Conservation (phyloP, 2,113 vertebrate genomes). For the Cottus gobio region DNA sequence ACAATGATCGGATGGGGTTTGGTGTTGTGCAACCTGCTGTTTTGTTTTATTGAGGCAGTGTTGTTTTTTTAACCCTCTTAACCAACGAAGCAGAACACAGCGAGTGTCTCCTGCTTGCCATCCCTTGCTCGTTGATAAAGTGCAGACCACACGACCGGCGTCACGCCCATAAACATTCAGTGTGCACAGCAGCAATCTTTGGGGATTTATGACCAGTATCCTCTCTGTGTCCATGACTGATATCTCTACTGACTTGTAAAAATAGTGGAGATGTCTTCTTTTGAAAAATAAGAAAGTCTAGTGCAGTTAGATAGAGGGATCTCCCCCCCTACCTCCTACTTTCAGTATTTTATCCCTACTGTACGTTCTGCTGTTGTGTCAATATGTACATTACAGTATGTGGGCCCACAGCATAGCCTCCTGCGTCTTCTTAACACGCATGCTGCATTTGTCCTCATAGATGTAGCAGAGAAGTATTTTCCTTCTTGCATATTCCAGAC, state of each 20-base stretch:
- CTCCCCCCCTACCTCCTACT: neutral
- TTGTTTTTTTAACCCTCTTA: neutral
- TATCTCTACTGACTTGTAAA: constrained; percentile 53
- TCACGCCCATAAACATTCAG: constrained; percentile 40
- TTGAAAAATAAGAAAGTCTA: neutral
- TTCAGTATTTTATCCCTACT: constrained; percentile 29
- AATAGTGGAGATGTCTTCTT: constrained; percentile 32
- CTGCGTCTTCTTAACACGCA: constrained; percentile 20
- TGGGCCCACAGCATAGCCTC: constrained; percentile 22
- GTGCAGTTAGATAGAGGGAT: constrained; percentile 16
- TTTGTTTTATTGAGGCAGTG: constrained; percentile 5
- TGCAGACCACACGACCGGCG: constrained; percentile 33
- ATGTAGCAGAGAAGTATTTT: constrained; percentile 40
- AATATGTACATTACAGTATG: constrained; percentile 30
- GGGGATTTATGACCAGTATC: constrained; percentile 50
- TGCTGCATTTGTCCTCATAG: constrained; percentile 34
- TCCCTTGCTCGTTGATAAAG: constrained; percentile 30
- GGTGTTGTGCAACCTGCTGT: constrained; percentile 13
- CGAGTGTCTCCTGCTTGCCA: constrained; percentile 9
- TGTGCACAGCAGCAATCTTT: constrained; percentile 22
- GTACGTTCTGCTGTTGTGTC: constrained; percentile 13
- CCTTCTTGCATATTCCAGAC: constrained; percentile 26
- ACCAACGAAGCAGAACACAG: neutral
- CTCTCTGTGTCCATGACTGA: constrained; percentile 23
- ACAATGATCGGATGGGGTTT: neutral